phyloP scores from a whole-genome alignment of 2,797 vertebrate species.

The Xiphorhynchus erythropygius region DNA sequence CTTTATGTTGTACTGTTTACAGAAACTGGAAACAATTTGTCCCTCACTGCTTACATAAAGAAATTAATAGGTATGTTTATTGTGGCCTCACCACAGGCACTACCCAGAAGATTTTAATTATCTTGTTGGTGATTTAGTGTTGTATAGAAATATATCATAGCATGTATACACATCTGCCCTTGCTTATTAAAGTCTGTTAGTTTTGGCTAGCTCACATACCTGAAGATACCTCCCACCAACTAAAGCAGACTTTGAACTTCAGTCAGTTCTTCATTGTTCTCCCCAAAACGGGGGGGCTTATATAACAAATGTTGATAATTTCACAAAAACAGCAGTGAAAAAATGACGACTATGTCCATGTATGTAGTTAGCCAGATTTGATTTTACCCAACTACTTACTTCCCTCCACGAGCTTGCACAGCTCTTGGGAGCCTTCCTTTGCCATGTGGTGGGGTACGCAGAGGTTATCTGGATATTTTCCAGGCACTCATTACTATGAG shows the following conservation, averaged over 20 bases:
- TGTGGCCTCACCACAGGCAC: not conserved
- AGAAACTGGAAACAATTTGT: not conserved
- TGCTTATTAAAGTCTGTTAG: not conserved
- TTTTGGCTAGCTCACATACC: not conserved
- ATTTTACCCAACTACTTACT: not conserved
- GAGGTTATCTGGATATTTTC: not conserved
- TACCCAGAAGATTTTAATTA: not conserved
- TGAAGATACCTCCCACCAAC: not conserved
- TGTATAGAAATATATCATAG: not conserved
- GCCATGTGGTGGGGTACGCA: not conserved
- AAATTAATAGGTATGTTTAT: not conserved
- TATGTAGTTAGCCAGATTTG: not conserved
- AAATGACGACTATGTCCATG: fast-evolving
- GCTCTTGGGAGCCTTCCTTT: not conserved
- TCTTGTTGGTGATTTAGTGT: not conserved
- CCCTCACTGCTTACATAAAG: not conserved
- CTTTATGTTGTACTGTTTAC: not conserved
- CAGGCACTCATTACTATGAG: not conserved
- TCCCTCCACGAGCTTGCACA: not conserved
- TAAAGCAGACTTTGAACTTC: not conserved
- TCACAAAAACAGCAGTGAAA: not conserved
- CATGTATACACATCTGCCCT: not conserved
- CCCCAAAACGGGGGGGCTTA: not conserved
- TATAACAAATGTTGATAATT: not conserved
- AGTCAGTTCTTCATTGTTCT: not conserved